Evolutionary conservation across 2,113 vertebrate species (phyloP), one percentile per base, ranked within the genome.

Genomic region (Bujurquina vittata): DNA sequence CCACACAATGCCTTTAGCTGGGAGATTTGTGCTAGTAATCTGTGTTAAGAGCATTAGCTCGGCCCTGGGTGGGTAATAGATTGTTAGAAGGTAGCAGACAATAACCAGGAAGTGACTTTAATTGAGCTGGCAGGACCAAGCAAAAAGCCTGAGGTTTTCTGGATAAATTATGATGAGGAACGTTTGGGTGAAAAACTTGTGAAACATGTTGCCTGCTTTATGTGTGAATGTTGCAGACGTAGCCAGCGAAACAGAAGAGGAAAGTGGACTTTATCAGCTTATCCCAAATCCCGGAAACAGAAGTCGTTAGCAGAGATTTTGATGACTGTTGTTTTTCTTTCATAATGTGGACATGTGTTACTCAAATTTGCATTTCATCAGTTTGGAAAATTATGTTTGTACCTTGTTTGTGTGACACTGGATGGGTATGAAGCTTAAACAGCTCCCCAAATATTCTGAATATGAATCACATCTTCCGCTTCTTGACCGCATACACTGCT

Each of bases 41-140:
- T 89, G 83, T 72, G 88, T 84, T 94, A 93, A 94, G 93, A 94
- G 94, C 89, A 91, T 94, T 94, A 94, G 65, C 84, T 49, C 1
- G 40, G 67, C 43, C 81, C 84, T 61, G 55, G 59, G 26, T 84
- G 65, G 73, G 59, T 93, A 87, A 92, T 90, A 86, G 83, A 79
- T 90, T 89, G 79, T 82, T 88, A 84, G 84, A 90, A 91, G 89
- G 88, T 80, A 77, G 43, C 56, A 60, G 67, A 87, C 80, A 91
- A 90, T 89, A 82, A 89, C 81, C 79, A 88, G 73, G 79, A 88
- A 62, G 4, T 63, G 74, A 9, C 31, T 46, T 54, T 80, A 84
- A 83, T 81, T 84, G 55, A 84, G 65, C 22, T 80, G 59, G 11
- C 6, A 43, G 11, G 9, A 43, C 10, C 15, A 37, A 61, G 69